Evolutionary conservation across 1,140 invertebrate genomes (phyloP).

Genomic region (Armadillidium nasatum): DNA sequence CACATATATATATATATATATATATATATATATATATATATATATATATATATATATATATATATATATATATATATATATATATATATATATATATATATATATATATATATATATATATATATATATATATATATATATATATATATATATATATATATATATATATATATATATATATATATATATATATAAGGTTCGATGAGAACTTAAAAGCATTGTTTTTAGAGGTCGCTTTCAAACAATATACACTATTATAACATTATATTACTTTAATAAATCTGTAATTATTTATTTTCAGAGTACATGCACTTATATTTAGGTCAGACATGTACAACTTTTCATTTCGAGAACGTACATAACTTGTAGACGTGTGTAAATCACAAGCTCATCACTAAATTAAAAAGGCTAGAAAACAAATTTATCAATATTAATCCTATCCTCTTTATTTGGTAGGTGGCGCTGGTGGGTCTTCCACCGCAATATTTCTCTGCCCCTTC

Average conservation of each 20-base stretch:
- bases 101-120: no score
- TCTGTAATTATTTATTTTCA: no score
- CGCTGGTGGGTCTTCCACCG: neutral
- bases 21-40: neutral
- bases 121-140: no score
- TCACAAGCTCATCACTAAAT: neutral
- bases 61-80: neutral
- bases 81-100: no score
- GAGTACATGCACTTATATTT: no score
- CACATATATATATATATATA: neutral
- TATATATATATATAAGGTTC: neutral
- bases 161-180: conserved; percentile 1
- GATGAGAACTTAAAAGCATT: neutral
- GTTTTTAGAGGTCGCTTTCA: no score
- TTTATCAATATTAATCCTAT: neutral
- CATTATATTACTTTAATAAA: no score
- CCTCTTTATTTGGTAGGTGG: neutral
- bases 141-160: no score
- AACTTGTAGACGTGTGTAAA: no score
- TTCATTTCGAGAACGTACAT: no score
- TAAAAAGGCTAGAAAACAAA: neutral
- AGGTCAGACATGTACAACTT: no score
- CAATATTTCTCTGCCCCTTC: neutral
- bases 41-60: neutral
- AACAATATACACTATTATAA: no score